Evolutionary conservation across 2,113 vertebrate species (phyloP).

Genomic region (Bostrychus sinensis): DNA sequence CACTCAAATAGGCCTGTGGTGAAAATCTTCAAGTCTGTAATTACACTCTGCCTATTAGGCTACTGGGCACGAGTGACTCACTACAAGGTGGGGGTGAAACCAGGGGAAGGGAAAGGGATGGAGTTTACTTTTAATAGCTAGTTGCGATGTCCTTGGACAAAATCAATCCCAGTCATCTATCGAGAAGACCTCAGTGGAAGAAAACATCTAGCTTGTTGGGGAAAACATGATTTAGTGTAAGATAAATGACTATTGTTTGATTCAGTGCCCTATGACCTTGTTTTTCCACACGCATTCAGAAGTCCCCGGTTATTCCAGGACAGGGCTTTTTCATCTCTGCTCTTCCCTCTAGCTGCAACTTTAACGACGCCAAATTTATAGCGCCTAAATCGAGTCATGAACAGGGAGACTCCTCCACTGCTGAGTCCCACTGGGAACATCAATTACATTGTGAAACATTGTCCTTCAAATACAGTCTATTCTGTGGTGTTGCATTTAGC

Average conservation of each 20-base stretch:
- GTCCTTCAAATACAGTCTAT: conserved; percentile 70
- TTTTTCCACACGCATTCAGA: conserved; percentile 39
- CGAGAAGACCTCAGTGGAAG: conserved; percentile 36
- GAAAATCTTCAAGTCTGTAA: conserved; percentile 67
- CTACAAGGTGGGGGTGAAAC: conserved; percentile 47
- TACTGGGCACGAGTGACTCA: conserved; percentile 75
- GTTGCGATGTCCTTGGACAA: conserved; percentile 46
- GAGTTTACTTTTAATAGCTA: conserved; percentile 57
- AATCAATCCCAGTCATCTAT: conserved; percentile 54
- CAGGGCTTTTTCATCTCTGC: conserved; percentile 37
- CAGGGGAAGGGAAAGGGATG: conserved; percentile 28
- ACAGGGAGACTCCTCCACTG: conserved; percentile 54
- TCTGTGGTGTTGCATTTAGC: conserved; percentile 70
- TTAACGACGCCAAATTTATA: conserved; percentile 58
- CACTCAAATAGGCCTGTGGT: conserved; percentile 53
- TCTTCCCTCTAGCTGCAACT: conserved; percentile 38
- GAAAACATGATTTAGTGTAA: conserved; percentile 41
- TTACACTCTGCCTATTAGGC: conserved; percentile 67
- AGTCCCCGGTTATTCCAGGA: conserved; percentile 49
- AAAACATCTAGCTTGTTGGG: conserved; percentile 32
- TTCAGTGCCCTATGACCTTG: conserved; percentile 50
- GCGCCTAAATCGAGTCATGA: conserved; percentile 44
- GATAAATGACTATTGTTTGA: conserved; percentile 58
- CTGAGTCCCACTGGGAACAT: conserved; percentile 70
- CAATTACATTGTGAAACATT: conserved; percentile 72